Evolutionary conservation across 2,888 invertebrate genomes (phyloP), one percentile per base, ranked within the genome.

Genomic region (Zaprionus obscuricornis): DNA sequence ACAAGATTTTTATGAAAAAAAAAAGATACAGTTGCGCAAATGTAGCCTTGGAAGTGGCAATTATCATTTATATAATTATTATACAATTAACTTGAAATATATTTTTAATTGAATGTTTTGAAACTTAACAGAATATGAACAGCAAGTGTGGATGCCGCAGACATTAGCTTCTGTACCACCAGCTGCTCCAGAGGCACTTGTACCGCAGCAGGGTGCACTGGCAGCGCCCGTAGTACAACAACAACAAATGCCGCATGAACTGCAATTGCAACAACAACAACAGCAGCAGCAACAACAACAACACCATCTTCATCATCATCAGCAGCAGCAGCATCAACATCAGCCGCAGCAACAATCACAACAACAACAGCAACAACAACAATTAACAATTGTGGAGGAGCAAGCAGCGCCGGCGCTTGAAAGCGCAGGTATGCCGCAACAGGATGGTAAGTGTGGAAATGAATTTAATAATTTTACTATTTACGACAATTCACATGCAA

Each of bases 371-470:
- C 54, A 66, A 8, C 37, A 42, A 33, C 57, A 11, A 26, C 39
- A 40, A 1, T 20, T 64, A 13, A 50, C 57, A 6, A 58, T 67
- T n/a, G 42, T 56, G n/a, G 66, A 69, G 56, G 81, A 76, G 11
- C 71, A 77, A 24, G 29, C 58, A 27, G 4, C 54, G 20, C 40
- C 70, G 26, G 78, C 82, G 62, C 71, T 66, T 16, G 77, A 77
- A n/a, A 29, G 85, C 62, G 74, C 82, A 77, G 85, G 78, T 84
- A 68, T 68, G 82, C 68, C 86, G 40, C 88, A 86, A 71, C 87
- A 89, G 65, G 89, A 90, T 66, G 90, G 90, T 90, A 89, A 79
- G 88, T 79, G 78, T 65, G 77, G 66, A 75, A 79, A 85, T 77
- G 71, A 81, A 76, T 58, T 67, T 67, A 16, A 42, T n/a, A 26